Base-by-base conservation (phyloP, 2,797 vertebrate genomes). In the Rachycentron canadum region DNA sequence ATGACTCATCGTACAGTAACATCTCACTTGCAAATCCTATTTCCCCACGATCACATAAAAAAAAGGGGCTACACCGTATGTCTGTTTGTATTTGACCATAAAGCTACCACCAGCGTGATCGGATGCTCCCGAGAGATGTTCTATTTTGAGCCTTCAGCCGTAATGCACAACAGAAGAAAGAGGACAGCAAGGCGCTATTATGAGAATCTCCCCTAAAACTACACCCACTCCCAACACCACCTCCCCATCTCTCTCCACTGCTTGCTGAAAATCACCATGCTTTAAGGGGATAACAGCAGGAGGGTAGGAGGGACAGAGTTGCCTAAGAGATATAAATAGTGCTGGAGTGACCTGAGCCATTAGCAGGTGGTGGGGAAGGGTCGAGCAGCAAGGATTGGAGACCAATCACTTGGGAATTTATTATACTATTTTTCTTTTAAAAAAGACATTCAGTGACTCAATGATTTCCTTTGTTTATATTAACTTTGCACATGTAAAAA, bases 101-200 rank as follows among this genome's bases (percentile, higher is more conserved):
- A 78, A 79, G 71, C 67, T 52, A 50, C n/a, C 47, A 63, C 66
- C 60, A 53, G 12, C 60, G 7, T 13, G 62, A 84, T 62, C 60
- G 61, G 80, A 55, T 43, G 26, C 81, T 89, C 89, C 84, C 76
- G 36, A 57, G 86, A 81, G 86, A 89, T 66, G 84, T 84, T 85
- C 90, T 92, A 92, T 92, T 92, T 89, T 91, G 16, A 91, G 88
- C 81, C 57, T 62, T 69, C 30, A 62, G 68, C 80, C 28, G 55
- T 78, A 86, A 81, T 49, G 65, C 89, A 86, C 79, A 84, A 77
- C 81, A 83, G 75, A 82, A 80, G 74, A 89, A 87, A 82, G 84
- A 85, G 76, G 83, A 82, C 76, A 86, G 78, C 57, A 30, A 86
- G 67, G 55, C 64, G 16, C 79, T 87, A 74, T 87, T 80, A 84